Percentiles rank a stretch among this genome's conserved stretches.
Evolutionary conservation across 2,797 vertebrate species (phyloP).

Genomic region (Acropternis orthonyx): DNA sequence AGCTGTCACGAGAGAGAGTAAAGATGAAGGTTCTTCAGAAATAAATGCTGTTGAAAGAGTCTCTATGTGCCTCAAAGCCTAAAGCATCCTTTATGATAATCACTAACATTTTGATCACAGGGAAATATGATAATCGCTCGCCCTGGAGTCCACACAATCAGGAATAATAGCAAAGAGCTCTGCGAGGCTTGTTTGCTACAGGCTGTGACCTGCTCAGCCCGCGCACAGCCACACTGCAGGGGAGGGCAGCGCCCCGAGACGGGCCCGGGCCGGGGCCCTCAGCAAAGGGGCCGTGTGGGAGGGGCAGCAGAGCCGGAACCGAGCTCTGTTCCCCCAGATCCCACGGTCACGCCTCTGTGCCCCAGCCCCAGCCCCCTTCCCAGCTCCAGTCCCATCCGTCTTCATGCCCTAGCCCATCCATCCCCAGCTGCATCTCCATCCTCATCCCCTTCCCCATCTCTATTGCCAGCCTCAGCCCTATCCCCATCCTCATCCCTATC

Average conservation of each 20-base stretch:
- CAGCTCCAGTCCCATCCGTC: not conserved
- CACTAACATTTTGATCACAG: conserved; percentile 42
- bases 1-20: conserved; percentile 31
- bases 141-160: conserved; percentile 10
- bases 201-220: not conserved
- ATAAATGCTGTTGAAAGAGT: conserved; percentile 48
- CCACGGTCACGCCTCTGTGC: not conserved
- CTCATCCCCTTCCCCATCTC: no score
- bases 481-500: no score
- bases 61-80: conserved; percentile 34
- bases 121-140: not conserved
- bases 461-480: no score
- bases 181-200: not conserved
- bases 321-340: not conserved
- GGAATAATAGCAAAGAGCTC: conserved; percentile 12
- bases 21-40: conserved; percentile 49
- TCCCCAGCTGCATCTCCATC: no score
- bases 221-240: not conserved
- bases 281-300: not conserved
- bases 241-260: not conserved
- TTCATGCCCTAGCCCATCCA: not conserved
- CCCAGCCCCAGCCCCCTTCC: fast-evolving
- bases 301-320: not conserved
- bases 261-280: not conserved
- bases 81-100: conserved; percentile 36